Evolutionary conservation across 2,888 invertebrate species (phyloP).

Genomic region (Leptinotarsa peninsularis): DNA sequence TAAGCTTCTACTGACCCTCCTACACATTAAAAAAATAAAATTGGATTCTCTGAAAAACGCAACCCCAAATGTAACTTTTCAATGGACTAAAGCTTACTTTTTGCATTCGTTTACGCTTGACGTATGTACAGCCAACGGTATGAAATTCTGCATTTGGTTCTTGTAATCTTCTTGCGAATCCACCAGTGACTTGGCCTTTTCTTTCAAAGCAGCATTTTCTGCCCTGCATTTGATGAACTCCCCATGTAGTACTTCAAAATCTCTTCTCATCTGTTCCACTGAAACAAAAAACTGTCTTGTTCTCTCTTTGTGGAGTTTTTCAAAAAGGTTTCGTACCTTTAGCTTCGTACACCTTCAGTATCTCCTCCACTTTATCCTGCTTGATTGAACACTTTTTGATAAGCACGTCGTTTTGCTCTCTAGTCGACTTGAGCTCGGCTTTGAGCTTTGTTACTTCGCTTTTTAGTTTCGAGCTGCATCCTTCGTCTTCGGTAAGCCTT

Average conservation of each 20-base stretch:
- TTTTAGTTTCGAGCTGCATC: conserved; percentile 65
- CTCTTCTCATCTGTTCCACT: conserved; percentile 75
- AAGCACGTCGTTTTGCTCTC: conserved; percentile 65
- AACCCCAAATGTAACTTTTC: no score
- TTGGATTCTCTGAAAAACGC: no score
- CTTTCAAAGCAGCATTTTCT: conserved; percentile 72
- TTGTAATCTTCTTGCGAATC: conserved; percentile 69
- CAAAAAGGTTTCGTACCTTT: conserved; percentile 69
- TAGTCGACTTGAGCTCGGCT: conserved; percentile 61
- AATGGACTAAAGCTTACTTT: conserved; percentile 63
- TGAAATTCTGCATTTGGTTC: conserved; percentile 69
- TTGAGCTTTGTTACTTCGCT: conserved; percentile 65
- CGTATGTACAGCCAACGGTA: conserved; percentile 76
- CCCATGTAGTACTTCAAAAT: conserved; percentile 75
- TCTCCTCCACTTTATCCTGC: conserved; percentile 79
- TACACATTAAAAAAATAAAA: no score
- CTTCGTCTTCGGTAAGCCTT: conserved; percentile 67
- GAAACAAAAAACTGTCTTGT: conserved; percentile 47
- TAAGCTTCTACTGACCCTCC: no score
- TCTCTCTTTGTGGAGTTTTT: background rate
- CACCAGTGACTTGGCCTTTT: conserved; percentile 71
- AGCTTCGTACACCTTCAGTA: conserved; percentile 79
- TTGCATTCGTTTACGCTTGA: conserved; percentile 81
- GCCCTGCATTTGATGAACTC: conserved; percentile 72
- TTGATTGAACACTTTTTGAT: conserved; percentile 76